Evolutionary conservation across 2,888 invertebrate genomes (phyloP).

Genomic region (Plebejus argus): DNA sequence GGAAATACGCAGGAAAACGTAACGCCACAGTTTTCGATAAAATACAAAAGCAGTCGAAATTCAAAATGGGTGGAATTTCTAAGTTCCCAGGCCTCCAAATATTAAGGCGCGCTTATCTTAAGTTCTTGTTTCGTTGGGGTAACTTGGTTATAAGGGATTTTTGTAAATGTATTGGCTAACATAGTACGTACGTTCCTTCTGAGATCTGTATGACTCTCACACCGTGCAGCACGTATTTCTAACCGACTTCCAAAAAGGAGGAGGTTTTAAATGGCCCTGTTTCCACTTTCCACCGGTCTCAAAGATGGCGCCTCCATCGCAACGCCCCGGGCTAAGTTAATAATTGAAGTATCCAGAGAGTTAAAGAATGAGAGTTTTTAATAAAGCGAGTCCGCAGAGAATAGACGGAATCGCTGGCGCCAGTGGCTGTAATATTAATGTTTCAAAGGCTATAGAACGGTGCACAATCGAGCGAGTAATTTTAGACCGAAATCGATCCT

Average conservation of each 20-base stretch:
- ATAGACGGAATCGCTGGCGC: neutral
- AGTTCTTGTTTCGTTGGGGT: too few relatives aligned
- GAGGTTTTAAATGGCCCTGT: neutral
- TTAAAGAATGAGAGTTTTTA: conserved; percentile 19
- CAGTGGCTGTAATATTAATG: conserved; percentile 5
- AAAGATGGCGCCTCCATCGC: neutral
- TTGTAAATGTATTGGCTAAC: too few relatives aligned
- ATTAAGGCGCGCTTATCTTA: too few relatives aligned
- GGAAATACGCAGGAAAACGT: too few relatives aligned
- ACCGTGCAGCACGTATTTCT: neutral
- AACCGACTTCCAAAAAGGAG: too few relatives aligned
- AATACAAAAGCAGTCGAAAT: too few relatives aligned
- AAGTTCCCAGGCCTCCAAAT: too few relatives aligned
- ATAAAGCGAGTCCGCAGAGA: conserved; percentile 17
- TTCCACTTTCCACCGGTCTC: neutral
- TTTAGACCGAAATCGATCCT: conserved; percentile 18
- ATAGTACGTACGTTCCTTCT: neutral
- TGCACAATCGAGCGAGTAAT: conserved; percentile 11
- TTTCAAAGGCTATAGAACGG: conserved; percentile 10
- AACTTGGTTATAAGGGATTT: too few relatives aligned
- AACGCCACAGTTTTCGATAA: too few relatives aligned
- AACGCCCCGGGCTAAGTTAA: conserved; percentile 14
- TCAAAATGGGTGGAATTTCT: too few relatives aligned
- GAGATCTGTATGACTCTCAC: neutral
- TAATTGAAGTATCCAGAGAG: conserved; percentile 23